A percentile compares a stretch with the other conserved stretches of the same genome.
Evolutionary conservation across 2,888 invertebrate species (phyloP).

Genomic region (Galeruca laticollis): DNA sequence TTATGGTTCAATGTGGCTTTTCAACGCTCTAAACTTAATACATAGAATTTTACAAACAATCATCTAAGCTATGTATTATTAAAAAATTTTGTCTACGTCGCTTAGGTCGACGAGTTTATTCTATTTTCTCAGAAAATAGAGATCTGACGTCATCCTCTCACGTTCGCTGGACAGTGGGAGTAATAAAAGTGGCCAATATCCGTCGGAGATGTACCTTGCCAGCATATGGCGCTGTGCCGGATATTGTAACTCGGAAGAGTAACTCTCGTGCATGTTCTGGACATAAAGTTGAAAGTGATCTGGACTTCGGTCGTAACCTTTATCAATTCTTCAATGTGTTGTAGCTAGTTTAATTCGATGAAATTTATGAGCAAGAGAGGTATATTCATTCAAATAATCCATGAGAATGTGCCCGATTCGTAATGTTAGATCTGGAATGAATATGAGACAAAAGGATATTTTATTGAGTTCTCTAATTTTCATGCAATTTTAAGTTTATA

Average conservation of each 20-base stretch:
- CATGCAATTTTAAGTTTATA: no score
- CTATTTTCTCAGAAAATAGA: slow-evolving; percentile 27
- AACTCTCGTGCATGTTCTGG: slow-evolving; percentile 56
- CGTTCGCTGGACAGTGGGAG: slow-evolving; percentile 64
- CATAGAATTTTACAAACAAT: background rate
- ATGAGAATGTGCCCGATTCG: background rate
- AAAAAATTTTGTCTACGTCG: background rate
- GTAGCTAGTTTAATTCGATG: slow-evolving; percentile 15
- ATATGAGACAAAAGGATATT: no score
- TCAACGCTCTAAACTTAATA: no score
- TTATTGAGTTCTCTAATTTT: no score
- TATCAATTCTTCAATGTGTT: slow-evolving; percentile 35
- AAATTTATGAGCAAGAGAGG: background rate
- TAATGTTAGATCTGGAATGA: background rate
- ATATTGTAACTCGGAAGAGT: slow-evolving; percentile 59
- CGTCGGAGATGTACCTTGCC: slow-evolving; percentile 52
- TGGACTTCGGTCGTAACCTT: slow-evolving; percentile 41
- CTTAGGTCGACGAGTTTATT: slow-evolving; percentile 17
- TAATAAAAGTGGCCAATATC: slow-evolving; percentile 69
- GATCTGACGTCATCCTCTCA: slow-evolving; percentile 56
- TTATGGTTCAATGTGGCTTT: no score
- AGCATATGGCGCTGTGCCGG: slow-evolving; percentile 60
- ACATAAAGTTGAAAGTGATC: slow-evolving; percentile 55
- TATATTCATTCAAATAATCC: background rate
- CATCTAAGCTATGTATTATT: background rate